Evolutionary conservation across 2,888 invertebrate genomes (phyloP), one percentile per base, ranked within the genome.

Genomic region (Junonia oenone): DNA sequence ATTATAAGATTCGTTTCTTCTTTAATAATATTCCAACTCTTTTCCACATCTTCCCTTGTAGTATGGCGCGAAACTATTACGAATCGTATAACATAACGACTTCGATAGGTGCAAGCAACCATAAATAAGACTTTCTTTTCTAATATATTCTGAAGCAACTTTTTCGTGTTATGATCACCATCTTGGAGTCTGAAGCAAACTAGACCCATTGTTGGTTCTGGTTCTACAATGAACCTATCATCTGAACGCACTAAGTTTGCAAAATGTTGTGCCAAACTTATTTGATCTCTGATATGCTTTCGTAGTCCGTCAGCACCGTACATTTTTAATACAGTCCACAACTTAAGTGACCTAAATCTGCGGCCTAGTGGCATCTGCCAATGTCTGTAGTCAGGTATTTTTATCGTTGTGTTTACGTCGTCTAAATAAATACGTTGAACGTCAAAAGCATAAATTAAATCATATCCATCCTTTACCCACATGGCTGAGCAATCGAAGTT

Each of bases 401-500:
- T 85, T 1, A 92, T 92, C 62, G 93, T 89, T 55, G 93, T 93
- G 67, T 94, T 92, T 5, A 84, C 73, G 55, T 89, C 90, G 51
- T 87, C 83, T 53, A 98, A 89, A 75, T 97, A 99, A 55, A 97
- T 94, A 63, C 99, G 94, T 71, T 99, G 97, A 0, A 98, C 97
- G 64, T 95, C 96, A 72, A 99, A 96, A 0, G 98, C 95, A 58
- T 96, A 94, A 6, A 96, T 94, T 51, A 99, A 91, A 65, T 94
- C 92, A 66, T 93, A 93, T 2, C 95, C 92, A 76, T 98, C 94
- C 71, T 94, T 95, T 4, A 98, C 94, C 96, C 96, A 96, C 92
- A 99, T 93, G 0, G 97, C 95, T 0, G 98, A 97, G 73, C 98
- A 98, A 78, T 99, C 99, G 63, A 98, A 99, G 77, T 96, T 98